Conservation (phyloP, 2,888 invertebrate genomes). For the Helicoverpa assulta region DNA sequence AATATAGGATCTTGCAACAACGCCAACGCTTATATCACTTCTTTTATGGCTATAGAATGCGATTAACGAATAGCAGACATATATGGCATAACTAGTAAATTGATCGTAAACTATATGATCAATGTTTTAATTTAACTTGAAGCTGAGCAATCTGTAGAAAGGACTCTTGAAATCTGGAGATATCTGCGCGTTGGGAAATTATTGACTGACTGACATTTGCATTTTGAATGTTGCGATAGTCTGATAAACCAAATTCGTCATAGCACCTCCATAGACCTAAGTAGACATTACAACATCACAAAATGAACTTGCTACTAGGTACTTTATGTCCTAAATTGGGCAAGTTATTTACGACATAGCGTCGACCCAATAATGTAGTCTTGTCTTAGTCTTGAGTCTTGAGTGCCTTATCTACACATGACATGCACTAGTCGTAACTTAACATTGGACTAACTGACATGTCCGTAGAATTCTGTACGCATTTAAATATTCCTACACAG, state of each 20-base stretch:
- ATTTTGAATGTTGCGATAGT: background rate
- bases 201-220: no score
- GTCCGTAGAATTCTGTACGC: no score
- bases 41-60: constrained; percentile 41
- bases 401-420: no score
- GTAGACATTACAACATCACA: background rate
- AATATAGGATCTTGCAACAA: constrained; percentile 46
- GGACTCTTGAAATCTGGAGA: constrained; percentile 6
- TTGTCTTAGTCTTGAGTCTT: no score
- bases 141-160: constrained; percentile 18
- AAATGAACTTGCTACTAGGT: background rate
- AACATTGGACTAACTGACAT: no score
- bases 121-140: constrained; percentile 43
- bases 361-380: background rate
- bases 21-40: constrained; percentile 21
- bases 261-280: background rate
- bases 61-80: constrained; percentile 38
- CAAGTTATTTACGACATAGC: background rate
- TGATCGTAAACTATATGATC: constrained; percentile 30
- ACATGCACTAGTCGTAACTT: no score
- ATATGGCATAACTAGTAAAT: constrained; percentile 43
- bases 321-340: background rate
- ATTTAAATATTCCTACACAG: no score
- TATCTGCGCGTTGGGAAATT: no score
- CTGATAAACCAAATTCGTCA: background rate